Evolutionary conservation across 92 coral and sea anemone genomes (phyloP), one percentile per base, ranked within the genome.

Genomic region (Ricordea florida): DNA sequence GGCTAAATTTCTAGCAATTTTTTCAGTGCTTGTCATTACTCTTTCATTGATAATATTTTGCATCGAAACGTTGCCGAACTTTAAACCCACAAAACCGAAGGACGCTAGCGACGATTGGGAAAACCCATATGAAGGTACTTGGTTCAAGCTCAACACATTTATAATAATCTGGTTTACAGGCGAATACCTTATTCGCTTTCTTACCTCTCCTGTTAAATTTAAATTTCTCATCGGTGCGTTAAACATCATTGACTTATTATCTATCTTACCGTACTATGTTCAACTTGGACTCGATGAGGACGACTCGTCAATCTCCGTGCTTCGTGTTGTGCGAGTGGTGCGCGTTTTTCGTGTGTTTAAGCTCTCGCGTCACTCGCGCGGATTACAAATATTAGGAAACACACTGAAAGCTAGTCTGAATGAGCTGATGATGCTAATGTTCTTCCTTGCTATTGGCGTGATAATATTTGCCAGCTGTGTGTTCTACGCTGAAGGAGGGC

Each of bases 391-490:
- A 66, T 84, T 96, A 1, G 99, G 99, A 1, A 96, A 96, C 71
- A 96, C 99, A 24, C 80, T 96, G 24, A 78, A 82, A 66, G 97
- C 99, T 36, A 92, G 97, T 41, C 74, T 96, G 76, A 96, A 93
- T 65, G 99, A 96, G 48, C 82, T 96, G 55, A 65, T 96, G 33
- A 96, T 96, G 99, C 55, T 96, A 44, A 90, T 90, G 87, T 96
- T 96, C 66, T 96, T 96, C 83, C 83, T 96, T 34, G 87, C 87
- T 28, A 92, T 96, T 46, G 99, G 99, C 13, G 99, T 96, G 3
- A 96, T 92, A 90, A 96, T 96, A 75, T 96, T 96, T 67, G 99
- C 93, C 8, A 96, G 99, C 74, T 96, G 99, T 79, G 97, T 96
- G 23, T 96, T 78, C 91, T 96, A 96, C 72, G 97, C 99, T 0